phyloP scores from a whole-genome alignment of 2,113 vertebrate species.

The Dromaius novaehollandiae region DNA sequence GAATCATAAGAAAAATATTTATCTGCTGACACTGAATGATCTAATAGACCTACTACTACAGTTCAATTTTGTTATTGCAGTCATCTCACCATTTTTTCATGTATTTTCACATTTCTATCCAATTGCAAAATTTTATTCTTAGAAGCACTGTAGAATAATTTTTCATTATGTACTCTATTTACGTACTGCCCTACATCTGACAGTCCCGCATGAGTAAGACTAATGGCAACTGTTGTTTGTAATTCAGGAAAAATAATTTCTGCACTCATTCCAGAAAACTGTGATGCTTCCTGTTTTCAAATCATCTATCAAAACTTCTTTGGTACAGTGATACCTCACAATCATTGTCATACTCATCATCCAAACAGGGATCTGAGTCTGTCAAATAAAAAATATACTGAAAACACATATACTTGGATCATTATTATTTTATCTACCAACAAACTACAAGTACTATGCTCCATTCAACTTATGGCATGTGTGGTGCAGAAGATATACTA shows the following conservation, averaged over 20 bases:
- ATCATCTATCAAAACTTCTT: background rate
- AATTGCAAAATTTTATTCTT: background rate
- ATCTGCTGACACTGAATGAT: background rate
- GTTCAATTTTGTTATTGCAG: background rate
- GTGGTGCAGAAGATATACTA: background rate
- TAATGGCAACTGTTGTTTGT: background rate
- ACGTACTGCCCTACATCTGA: background rate
- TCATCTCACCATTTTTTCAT: background rate
- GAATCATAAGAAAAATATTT: background rate
- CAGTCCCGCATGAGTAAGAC: background rate
- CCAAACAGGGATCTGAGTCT: background rate
- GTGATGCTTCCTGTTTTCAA: background rate
- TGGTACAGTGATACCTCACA: background rate
- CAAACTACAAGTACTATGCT: background rate
- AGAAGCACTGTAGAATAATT: background rate
- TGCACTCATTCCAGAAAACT: background rate
- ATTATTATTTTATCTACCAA: background rate
- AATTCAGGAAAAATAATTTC: background rate
- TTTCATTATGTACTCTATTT: background rate
- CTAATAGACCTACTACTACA: background rate
- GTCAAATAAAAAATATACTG: background rate
- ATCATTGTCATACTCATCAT: background rate
- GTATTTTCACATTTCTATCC: background rate
- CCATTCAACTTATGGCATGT: background rate
- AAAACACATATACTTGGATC: background rate